These are phyloP conservation scores for Taphrorychus bicolor DNA, from an alignment of 2,888 invertebrate genomes.

Conservation along the genomic window DNA sequence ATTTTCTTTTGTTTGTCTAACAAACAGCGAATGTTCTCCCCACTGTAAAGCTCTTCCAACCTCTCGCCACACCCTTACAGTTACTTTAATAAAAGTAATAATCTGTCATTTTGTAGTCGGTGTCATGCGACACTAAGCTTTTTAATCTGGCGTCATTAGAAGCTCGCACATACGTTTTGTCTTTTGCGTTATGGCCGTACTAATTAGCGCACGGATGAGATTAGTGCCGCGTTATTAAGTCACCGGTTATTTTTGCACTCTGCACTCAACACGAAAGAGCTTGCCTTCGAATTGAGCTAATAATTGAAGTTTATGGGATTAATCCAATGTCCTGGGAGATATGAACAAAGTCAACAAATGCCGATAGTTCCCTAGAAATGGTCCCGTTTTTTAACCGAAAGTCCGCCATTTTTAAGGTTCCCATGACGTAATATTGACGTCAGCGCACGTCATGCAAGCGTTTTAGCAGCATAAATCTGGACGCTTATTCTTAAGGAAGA, in stretches of 20 bases:
- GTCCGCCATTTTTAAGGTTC: no score
- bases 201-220: constrained; percentile 16
- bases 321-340: no score
- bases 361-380: no score
- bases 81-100: constrained; percentile 30
- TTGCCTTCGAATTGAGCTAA: neutral
- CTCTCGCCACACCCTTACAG: constrained; percentile 17
- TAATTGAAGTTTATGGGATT: neutral
- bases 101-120: constrained; percentile 28
- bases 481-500: no score
- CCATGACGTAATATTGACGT: no score
- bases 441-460: no score
- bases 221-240: constrained; percentile 10
- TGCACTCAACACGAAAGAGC: neutral
- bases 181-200: constrained; percentile 7
- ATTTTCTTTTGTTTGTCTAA: no score
- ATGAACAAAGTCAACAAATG: no score
- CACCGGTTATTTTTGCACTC: constrained; percentile 14
- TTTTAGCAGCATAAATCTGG: no score
- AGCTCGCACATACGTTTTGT: constrained; percentile 18
- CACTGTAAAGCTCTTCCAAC: neutral
- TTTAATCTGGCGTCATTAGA: constrained; percentile 25
- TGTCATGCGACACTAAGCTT: constrained; percentile 21
- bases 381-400: no score
- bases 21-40: no score